phyloP scores from a whole-genome alignment of 2,888 invertebrate species.

The Didymodactylos carnosus region DNA sequence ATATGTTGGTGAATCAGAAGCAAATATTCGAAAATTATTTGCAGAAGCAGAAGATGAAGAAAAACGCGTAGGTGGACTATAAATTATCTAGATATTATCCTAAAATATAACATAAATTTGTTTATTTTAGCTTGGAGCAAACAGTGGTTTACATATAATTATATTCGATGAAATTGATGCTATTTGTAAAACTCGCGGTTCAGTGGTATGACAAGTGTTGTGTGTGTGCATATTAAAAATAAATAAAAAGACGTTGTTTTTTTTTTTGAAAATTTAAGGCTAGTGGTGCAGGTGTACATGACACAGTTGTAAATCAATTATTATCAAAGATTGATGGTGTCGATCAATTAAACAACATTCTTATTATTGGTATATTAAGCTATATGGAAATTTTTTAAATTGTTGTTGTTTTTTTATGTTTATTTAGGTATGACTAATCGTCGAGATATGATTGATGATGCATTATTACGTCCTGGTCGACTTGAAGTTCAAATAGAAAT shows the following conservation, averaged over 20 bases:
- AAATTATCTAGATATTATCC: too few relatives aligned
- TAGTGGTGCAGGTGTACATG: constrained; percentile 91
- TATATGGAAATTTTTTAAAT: too few relatives aligned
- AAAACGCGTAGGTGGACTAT: constrained; percentile 47
- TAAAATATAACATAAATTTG: too few relatives aligned
- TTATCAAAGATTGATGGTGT: constrained; percentile 96
- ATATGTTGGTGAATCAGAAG: constrained; percentile 97
- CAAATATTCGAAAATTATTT: constrained; percentile 78
- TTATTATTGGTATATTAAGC: constrained; percentile 80
- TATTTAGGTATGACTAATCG: constrained; percentile 49
- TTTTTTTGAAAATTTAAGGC: constrained; percentile 38
- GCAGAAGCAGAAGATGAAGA: constrained; percentile 98
- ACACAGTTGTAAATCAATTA: constrained; percentile 94
- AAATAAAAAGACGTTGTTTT: background rate
- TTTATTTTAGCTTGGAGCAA: constrained; percentile 54
- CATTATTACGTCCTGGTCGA: constrained; percentile 78
- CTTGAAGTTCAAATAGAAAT: constrained; percentile 53
- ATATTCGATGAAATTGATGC: constrained; percentile 99
- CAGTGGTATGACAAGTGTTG: constrained; percentile 46
- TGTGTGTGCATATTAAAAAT: too few relatives aligned
- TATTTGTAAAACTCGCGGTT: constrained; percentile 92
- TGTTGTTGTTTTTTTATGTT: too few relatives aligned
- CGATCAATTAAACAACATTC: constrained; percentile 90
- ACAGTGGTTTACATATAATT: constrained; percentile 92
- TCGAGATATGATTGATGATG: constrained; percentile 97